A percentile compares a stretch with the other conserved stretches of the same genome.
phyloP scores from a whole-genome alignment of 2,888 invertebrate genomes.

The Anarsia innoxiella region DNA sequence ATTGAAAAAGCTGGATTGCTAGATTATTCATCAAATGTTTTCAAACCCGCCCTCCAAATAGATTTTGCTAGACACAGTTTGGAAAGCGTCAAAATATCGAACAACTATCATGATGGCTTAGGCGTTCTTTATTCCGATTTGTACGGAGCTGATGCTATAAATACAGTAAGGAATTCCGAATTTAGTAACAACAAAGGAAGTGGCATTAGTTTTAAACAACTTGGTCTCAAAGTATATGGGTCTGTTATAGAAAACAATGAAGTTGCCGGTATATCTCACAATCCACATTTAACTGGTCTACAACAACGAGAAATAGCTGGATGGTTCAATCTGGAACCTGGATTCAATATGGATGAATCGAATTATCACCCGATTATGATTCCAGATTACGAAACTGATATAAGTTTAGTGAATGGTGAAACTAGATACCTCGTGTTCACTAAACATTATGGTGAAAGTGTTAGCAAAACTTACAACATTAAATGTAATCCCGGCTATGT shows the following conservation, averaged over 20 bases:
- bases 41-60: slow-evolving; percentile 92
- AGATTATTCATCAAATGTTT: slow-evolving; percentile 91
- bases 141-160: slow-evolving; percentile 87
- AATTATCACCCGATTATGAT: slow-evolving; percentile 84
- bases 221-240: slow-evolving; percentile 87
- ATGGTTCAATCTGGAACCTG: slow-evolving; percentile 87
- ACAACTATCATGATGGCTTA: slow-evolving; percentile 94
- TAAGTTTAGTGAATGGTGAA: slow-evolving; percentile 81
- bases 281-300: slow-evolving; percentile 87
- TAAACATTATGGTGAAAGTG: slow-evolving; percentile 75
- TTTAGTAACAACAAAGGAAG: slow-evolving; percentile 90
- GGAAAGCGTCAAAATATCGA: slow-evolving; percentile 85
- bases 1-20: slow-evolving; percentile 95
- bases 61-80: slow-evolving; percentile 89
- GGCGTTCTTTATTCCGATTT: slow-evolving; percentile 96
- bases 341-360: slow-evolving; percentile 79
- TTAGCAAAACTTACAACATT: slow-evolving; percentile 76
- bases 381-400: slow-evolving; percentile 77
- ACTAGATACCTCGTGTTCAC: slow-evolving; percentile 87
- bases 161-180: slow-evolving; percentile 88
- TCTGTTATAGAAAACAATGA: slow-evolving; percentile 88
- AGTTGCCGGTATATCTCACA: slow-evolving; percentile 92
- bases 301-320: slow-evolving; percentile 95
- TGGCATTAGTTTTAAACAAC: slow-evolving; percentile 91
- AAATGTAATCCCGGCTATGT: slow-evolving; percentile 88